Base-by-base conservation (phyloP, 2,797 vertebrate genomes). In the Coccyzus lansbergi region DNA sequence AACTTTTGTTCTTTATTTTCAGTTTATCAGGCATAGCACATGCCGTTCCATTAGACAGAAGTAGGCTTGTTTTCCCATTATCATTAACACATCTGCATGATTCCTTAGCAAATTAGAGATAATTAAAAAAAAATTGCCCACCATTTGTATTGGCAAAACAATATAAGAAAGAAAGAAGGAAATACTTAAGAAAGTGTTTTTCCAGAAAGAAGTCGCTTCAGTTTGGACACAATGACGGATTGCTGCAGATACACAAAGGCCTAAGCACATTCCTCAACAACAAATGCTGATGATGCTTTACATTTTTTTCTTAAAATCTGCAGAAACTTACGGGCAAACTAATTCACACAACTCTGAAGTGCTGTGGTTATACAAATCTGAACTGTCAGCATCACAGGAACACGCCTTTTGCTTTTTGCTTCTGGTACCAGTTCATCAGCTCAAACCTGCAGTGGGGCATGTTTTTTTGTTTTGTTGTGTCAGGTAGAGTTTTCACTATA, bases 91-190 rank as follows among this genome's bases (percentile, higher is more conserved):
- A 6, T 55, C 62, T 83, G 87, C n/a, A 5, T 14, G 68, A 93
- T 82, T 64, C 78, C 60, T 84, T 82, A 75, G 69, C 67, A 92
- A 89, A 95, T 93, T 75, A 89, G 88, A 96, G 80, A 38, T 72
- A 60, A 95, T 93, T 95, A 38, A 16, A 15, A 92, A 79, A 94
- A 83, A 91, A 82, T 72, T 90, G 91, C 51, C 79, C 89, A 68
- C 77, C 92, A 76, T 93, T 95, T 90, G 63, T 89, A 93, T 81
- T 94, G 88, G 62, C 75, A 94, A 93, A 96, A 84, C 65, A 95
- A 95, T 19, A 68, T 63, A 90, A 76, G 51, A 40, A 79, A 76
- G 51, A 40, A 79, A 56, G 36, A 65, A 92, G 83, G 52, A 77
- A 95, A 93, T 86, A 88, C 84, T 89, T 93, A 70, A 88, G 68